Conservation (phyloP, 2,797 vertebrate genomes). For the Petrocephalus sullivani region DNA sequence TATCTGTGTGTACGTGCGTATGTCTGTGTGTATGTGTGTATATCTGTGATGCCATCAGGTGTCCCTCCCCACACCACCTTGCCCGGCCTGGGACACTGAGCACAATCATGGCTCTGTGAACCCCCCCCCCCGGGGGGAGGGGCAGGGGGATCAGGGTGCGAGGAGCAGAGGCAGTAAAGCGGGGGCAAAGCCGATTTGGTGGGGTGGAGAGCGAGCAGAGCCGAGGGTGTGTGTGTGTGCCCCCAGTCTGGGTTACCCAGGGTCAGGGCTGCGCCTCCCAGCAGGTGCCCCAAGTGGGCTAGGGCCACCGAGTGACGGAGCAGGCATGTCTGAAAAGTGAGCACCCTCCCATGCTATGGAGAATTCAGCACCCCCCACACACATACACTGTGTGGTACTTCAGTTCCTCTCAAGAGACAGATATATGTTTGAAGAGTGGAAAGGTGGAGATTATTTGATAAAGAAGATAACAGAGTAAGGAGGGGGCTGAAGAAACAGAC, state of each 20-base stretch:
- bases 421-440: neutral
- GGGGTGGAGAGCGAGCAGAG: neutral
- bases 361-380: neutral
- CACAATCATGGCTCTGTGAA: constrained; percentile 6
- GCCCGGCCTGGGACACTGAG: neutral
- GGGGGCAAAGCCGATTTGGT: neutral
- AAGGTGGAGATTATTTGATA: neutral
- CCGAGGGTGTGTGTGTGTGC: neutral
- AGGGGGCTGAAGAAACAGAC: neutral
- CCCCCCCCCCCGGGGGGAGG: neutral
- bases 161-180: neutral
- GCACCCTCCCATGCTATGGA: too few relatives aligned
- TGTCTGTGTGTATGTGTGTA: too few relatives aligned
- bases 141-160: neutral
- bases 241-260: neutral
- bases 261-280: neutral
- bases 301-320: too few relatives aligned
- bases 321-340: too few relatives aligned
- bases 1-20: too few relatives aligned
- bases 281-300: neutral
- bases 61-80: neutral
- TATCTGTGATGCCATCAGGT: neutral
- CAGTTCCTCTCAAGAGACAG: neutral
- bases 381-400: neutral
- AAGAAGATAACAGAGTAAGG: neutral